These are phyloP conservation scores for Esox masquinongy DNA, from an alignment of 2,797 vertebrate species.

Conservation along the genomic window DNA sequence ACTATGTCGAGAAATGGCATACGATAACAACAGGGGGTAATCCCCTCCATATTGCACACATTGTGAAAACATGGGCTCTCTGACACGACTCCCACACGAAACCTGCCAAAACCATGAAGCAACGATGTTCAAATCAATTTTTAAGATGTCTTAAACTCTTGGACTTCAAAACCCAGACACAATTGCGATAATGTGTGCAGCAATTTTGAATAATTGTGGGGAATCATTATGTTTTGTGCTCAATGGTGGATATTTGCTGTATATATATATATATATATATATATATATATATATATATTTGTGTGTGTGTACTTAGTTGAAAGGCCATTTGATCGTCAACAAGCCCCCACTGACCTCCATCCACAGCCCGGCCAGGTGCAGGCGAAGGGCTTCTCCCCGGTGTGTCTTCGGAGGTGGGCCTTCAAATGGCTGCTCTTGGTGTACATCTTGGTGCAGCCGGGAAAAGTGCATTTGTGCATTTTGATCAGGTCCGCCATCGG, in stretches of 20 bases:
- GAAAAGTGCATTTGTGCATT: constrained; percentile 97
- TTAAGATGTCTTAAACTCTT: constrained; percentile 1
- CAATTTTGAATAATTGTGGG: background rate
- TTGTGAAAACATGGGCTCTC: background rate
- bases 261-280: too few species aligned
- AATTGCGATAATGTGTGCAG: background rate
- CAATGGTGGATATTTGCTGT: background rate
- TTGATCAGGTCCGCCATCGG: constrained; percentile 92
- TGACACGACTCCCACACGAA: constrained; percentile 15
- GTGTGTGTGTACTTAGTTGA: background rate
- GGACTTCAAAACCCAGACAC: background rate
- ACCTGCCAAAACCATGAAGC: constrained; percentile 15
- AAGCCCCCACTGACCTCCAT: constrained; percentile 86
- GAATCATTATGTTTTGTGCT: background rate
- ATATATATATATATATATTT: too few species aligned
- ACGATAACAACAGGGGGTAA: constrained; percentile 21
- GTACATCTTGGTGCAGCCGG: constrained; percentile 97
- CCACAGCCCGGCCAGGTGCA: constrained; percentile 95
- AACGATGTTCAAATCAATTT: constrained; percentile 6
- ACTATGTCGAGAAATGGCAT: constrained; percentile 13
- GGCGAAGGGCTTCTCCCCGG: constrained; percentile 93
- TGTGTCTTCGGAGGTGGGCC: constrained; percentile 93
- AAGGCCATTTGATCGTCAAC: background rate
- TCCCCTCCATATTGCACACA: constrained; percentile 20
- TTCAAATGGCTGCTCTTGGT: constrained; percentile 98